phyloP scores from a whole-genome alignment of 2,113 vertebrate genomes.

The Platysteira castanea region DNA sequence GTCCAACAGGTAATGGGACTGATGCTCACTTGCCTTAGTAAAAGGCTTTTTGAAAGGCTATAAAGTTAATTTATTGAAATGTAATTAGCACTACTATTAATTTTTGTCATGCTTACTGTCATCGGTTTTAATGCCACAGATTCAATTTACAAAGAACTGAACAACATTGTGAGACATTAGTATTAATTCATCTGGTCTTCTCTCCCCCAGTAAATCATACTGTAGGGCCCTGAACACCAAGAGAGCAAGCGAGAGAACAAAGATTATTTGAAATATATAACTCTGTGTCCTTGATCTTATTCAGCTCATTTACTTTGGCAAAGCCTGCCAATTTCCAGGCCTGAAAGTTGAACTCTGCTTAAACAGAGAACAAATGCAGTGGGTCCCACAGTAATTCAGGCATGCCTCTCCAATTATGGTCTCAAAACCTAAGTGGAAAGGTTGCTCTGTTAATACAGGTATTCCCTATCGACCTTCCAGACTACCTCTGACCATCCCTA shows the following conservation, averaged over 20 bases:
- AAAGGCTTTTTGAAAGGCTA: constrained; percentile 53
- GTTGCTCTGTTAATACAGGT: not conserved
- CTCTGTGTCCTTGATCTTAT: constrained; percentile 22
- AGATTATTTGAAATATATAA: not conserved
- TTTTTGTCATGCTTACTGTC: constrained; percentile 61
- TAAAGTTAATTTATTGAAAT: constrained; percentile 66
- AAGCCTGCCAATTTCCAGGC: not conserved
- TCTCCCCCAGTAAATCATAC: not conserved
- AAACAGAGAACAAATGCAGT: not conserved
- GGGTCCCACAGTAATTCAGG: not conserved
- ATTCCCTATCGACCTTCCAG: not conserved
- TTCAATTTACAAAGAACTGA: constrained; percentile 15
- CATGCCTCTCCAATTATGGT: not conserved
- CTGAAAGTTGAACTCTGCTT: not conserved
- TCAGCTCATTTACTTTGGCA: not conserved
- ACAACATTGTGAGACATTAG: constrained; percentile 8
- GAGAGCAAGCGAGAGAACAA: not conserved
- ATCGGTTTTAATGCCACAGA: constrained; percentile 51
- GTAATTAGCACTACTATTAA: constrained; percentile 65
- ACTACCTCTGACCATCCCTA: not conserved
- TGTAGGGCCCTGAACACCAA: not conserved
- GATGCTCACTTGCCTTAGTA: constrained; percentile 36
- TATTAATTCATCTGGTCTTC: not conserved
- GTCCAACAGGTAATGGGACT: not conserved
- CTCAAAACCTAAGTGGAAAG: not conserved